Evolutionary conservation across 2,113 vertebrate genomes (phyloP).

Genomic region (Zapus hudsonius): DNA sequence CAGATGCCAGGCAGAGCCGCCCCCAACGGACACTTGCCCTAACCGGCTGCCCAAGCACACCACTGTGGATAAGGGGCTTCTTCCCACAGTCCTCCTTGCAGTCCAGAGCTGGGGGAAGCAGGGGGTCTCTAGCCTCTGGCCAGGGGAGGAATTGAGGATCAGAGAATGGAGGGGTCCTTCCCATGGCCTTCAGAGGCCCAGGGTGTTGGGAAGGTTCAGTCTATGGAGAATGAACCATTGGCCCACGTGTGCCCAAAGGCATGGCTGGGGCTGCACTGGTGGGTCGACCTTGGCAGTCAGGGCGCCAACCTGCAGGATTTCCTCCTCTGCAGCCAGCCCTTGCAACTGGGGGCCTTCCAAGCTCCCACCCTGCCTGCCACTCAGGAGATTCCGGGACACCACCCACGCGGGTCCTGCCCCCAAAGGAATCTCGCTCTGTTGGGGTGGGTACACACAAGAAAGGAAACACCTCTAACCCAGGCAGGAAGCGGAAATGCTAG

Average conservation of each 20-base stretch:
- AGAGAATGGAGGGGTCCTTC: background rate
- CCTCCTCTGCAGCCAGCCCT: background rate
- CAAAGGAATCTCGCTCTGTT: background rate
- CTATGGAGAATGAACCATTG: background rate
- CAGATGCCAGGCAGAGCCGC: constrained; percentile 58
- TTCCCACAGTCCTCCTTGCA: background rate
- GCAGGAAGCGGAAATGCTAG: constrained; percentile 73
- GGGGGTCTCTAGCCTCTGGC: background rate
- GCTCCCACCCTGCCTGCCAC: background rate
- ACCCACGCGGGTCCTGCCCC: constrained; percentile 31
- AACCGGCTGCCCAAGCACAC: background rate
- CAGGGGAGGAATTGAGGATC: background rate
- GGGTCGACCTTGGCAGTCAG: background rate
- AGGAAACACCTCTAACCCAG: constrained; percentile 54
- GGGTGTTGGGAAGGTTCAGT: background rate
- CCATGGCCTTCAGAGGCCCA: background rate
- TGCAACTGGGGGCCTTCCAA: background rate
- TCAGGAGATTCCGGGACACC: constrained; percentile 33
- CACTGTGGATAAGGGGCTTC: background rate
- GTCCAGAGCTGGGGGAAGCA: background rate
- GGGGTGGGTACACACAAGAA: constrained; percentile 48
- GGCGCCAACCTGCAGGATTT: background rate
- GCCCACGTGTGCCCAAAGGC: too few species aligned
- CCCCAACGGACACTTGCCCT: constrained; percentile 37
- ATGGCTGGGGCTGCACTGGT: background rate